Conservation (phyloP, 1,140 invertebrate species). For the Solenopsis fugax region DNA sequence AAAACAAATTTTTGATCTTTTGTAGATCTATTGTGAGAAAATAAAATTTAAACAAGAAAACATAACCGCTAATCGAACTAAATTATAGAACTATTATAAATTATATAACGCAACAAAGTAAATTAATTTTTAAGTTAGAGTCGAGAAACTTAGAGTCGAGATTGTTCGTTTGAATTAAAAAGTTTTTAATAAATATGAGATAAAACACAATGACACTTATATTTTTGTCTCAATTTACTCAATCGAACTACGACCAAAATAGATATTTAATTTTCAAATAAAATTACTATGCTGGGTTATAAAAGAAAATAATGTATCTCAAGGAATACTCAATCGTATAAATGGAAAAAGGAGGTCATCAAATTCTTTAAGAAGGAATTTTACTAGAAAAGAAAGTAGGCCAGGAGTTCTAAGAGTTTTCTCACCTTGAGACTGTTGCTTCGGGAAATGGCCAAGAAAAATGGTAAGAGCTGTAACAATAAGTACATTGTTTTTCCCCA, state of each 20-base stretch:
- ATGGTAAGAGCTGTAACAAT: slow-evolving; percentile 40
- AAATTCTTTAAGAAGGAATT: slow-evolving; percentile 31
- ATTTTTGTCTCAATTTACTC: neutral
- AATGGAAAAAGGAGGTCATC: neutral
- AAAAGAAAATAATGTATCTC: slow-evolving; percentile 20
- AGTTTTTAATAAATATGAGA: neutral
- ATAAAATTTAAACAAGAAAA: slow-evolving; percentile 14
- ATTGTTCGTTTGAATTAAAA: neutral
- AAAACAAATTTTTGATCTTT: slow-evolving; percentile 25
- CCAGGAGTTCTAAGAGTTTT: slow-evolving; percentile 44
- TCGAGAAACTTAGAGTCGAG: neutral
- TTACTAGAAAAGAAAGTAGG: slow-evolving; percentile 55
- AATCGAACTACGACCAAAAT: neutral
- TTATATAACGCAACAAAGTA: slow-evolving; percentile 6
- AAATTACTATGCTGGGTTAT: neutral
- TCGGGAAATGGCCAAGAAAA: slow-evolving; percentile 51
- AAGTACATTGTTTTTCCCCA: slow-evolving; percentile 56
- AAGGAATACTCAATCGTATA: neutral
- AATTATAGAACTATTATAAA: neutral
- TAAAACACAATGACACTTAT: neutral
- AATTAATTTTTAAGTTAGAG: slow-evolving; percentile 5
- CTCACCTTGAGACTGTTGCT: slow-evolving; percentile 63
- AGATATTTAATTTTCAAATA: neutral
- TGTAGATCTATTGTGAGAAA: neutral
- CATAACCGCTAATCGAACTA: slow-evolving; percentile 23